A percentile compares a stretch with the other conserved stretches of the same genome.
Evolutionary conservation across 2,888 invertebrate genomes (phyloP).

Genomic region (Pomacea canaliculata): DNA sequence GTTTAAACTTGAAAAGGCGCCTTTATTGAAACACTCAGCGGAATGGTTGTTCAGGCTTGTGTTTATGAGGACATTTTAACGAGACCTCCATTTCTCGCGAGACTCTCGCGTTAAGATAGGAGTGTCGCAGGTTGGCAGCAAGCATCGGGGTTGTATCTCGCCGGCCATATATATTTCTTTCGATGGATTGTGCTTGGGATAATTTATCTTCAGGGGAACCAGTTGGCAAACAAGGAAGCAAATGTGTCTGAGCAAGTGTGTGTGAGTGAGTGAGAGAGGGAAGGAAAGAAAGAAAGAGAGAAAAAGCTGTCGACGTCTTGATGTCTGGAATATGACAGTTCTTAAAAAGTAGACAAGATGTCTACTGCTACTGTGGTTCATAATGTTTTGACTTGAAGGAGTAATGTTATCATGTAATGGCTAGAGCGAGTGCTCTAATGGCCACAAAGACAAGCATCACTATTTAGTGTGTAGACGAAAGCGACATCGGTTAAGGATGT

Average conservation of each 20-base stretch:
- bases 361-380: too few species aligned
- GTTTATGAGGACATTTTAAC: background rate
- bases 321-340: too few species aligned
- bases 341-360: too few species aligned
- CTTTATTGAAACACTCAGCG: slow-evolving; percentile 2
- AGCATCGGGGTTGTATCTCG: background rate
- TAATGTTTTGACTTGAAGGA: too few species aligned
- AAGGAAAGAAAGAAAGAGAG: background rate
- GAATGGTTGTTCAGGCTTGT: slow-evolving; percentile 6
- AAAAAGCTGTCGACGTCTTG: background rate
- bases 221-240: background rate
- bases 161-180: too few species aligned
- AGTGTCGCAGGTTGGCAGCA: background rate
- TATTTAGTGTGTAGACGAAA: too few species aligned
- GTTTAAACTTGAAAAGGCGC: background rate
- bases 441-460: too few species aligned
- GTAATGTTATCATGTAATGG: too few species aligned
- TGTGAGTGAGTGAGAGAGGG: slow-evolving; percentile 1
- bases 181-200: too few species aligned
- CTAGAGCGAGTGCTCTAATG: too few species aligned
- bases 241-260: slow-evolving; percentile 1
- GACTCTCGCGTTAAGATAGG: background rate
- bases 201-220: background rate
- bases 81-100: too few species aligned
- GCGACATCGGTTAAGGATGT: too few species aligned